Evolutionary conservation across 2,113 vertebrate genomes (phyloP).

Genomic region (Tenrec ecaudatus): DNA sequence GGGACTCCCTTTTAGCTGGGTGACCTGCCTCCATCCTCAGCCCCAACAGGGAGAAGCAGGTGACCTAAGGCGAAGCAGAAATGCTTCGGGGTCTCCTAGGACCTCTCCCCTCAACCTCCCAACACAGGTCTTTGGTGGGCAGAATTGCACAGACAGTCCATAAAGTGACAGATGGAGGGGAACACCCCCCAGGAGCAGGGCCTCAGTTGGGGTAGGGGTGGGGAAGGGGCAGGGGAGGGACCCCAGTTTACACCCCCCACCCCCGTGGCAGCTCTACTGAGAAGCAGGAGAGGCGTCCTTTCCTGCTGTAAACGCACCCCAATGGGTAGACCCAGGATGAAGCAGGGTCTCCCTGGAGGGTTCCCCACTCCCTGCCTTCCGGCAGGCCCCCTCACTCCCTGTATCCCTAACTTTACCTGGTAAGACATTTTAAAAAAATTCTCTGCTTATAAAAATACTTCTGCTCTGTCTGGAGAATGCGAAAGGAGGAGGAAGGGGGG

Average conservation of each 20-base stretch:
- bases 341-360: not conserved
- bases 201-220: not conserved
- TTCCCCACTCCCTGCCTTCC: not conserved
- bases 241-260: conserved; percentile 45
- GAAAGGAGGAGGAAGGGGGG: not conserved
- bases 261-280: conserved; percentile 53
- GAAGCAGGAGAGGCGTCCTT: conserved; percentile 2
- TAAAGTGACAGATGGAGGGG: conserved; percentile 78
- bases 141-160: conserved; percentile 79
- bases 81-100: conserved; percentile 43
- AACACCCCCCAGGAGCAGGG: not conserved
- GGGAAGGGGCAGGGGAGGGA: not conserved
- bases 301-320: not conserved
- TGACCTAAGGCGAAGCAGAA: conserved; percentile 52
- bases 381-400: conserved; percentile 53
- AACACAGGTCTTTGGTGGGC: conserved; percentile 79
- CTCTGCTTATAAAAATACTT: conserved; percentile 84
- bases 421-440: conserved; percentile 79
- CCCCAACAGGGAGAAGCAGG: conserved; percentile 54
- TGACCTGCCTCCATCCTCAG: conserved; percentile 32
- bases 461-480: conserved; percentile 71
- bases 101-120: conserved; percentile 43
- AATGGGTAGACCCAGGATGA: too few relatives aligned
- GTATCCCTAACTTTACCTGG: conserved; percentile 64
- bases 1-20: not conserved